phyloP scores from a whole-genome alignment of 2,797 vertebrate species.

The Amphiprion clarkii region DNA sequence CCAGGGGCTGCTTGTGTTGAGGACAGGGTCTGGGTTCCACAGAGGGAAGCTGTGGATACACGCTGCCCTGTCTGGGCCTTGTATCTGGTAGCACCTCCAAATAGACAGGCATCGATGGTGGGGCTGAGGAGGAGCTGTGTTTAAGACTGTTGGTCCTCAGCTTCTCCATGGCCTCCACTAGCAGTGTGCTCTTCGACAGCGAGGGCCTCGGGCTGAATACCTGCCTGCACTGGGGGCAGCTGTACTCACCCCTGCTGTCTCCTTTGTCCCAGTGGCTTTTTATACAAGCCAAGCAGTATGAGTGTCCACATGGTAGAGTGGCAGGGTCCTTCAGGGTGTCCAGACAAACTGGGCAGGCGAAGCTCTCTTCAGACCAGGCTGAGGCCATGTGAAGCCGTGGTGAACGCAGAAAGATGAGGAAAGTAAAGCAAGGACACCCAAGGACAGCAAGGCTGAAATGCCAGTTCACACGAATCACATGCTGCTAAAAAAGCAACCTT shows the following conservation, averaged over 20 bases:
- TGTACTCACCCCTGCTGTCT: conserved; percentile 65
- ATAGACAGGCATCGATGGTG: conserved; percentile 64
- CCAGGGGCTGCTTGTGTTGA: conserved; percentile 75
- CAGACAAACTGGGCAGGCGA: conserved; percentile 86
- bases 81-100: conserved; percentile 57
- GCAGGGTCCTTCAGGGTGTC: conserved; percentile 83
- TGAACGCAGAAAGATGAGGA: not conserved
- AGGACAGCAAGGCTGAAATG: conserved; percentile 42
- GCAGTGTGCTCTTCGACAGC: conserved; percentile 82
- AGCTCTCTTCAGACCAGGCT: conserved; percentile 77
- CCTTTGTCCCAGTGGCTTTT: conserved; percentile 84
- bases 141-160: conserved; percentile 74
- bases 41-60: conserved; percentile 80
- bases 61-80: conserved; percentile 40
- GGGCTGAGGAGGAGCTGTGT: conserved; percentile 40
- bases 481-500: conserved; percentile 55
- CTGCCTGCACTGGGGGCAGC: conserved; percentile 86
- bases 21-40: conserved; percentile 68
- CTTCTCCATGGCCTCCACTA: conserved; percentile 85
- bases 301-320: conserved; percentile 87
- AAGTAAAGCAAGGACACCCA: not conserved
- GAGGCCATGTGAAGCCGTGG: conserved; percentile 70
- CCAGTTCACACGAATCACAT: conserved; percentile 49
- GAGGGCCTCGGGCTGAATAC: conserved; percentile 82
- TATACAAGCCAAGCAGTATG: conserved; percentile 86